Percentiles rank a stretch among this genome's conserved stretches.
Conservation (phyloP, 1,140 invertebrate genomes). For the Uloborus diversus region DNA sequence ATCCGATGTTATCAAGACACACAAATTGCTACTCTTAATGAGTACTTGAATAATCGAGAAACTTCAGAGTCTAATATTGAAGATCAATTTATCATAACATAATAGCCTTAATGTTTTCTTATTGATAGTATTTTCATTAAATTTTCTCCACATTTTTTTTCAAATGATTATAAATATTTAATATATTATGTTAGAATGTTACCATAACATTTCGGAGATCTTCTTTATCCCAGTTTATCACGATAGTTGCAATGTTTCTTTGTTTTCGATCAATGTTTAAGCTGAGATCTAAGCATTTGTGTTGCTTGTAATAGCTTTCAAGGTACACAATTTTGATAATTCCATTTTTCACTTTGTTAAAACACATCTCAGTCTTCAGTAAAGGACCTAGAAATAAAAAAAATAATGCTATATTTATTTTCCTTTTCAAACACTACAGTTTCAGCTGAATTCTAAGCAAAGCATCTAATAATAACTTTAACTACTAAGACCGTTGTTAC, state of each 20-base stretch:
- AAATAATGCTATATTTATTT: background rate
- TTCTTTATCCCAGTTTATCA: constrained; percentile 15
- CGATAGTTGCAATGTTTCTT: background rate
- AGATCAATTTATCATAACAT: too few relatives aligned
- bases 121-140: too few relatives aligned
- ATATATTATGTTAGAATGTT: too few relatives aligned
- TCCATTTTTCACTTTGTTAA: background rate
- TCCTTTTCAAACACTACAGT: background rate
- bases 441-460: background rate
- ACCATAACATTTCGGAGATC: background rate
- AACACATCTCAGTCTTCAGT: background rate
- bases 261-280: background rate
- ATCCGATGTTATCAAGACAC: too few relatives aligned
- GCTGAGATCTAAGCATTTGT: constrained; percentile 4
- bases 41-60: too few relatives aligned
- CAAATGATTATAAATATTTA: too few relatives aligned
- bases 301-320: background rate
- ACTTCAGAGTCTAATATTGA: too few relatives aligned
- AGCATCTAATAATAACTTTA: background rate
- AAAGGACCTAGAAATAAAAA: constrained; percentile 4
- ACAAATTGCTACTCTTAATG: too few relatives aligned
- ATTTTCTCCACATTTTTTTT: too few relatives aligned
- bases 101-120: too few relatives aligned
- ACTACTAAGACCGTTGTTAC: background rate
- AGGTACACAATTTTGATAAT: background rate